Conservation (phyloP, 1,140 invertebrate species). For the Harlomillsia oculata region DNA sequence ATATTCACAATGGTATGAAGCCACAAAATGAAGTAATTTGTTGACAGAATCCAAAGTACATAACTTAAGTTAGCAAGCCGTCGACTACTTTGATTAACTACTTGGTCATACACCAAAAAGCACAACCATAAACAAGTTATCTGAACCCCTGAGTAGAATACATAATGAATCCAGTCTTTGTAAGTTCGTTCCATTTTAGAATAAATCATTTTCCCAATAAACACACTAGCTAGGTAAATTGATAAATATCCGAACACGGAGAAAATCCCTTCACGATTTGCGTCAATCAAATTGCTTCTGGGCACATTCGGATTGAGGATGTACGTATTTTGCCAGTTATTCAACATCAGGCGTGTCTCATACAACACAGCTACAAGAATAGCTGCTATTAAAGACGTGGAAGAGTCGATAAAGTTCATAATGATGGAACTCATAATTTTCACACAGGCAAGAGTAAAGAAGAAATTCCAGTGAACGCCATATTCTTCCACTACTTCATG, state of each 20-base stretch:
- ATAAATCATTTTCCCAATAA: conserved; percentile 53
- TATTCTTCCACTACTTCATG: conserved; percentile 82
- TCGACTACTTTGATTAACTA: conserved; percentile 49
- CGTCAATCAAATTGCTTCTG: conserved; percentile 54
- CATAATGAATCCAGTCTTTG: conserved; percentile 38
- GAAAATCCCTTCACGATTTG: conserved; percentile 82
- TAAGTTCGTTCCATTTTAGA: conserved; percentile 35
- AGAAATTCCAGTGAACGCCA: conserved; percentile 95
- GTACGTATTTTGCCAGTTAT: conserved; percentile 46
- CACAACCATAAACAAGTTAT: conserved; percentile 44
- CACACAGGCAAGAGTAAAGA: conserved; percentile 75
- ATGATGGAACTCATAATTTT: conserved; percentile 60
- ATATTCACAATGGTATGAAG: conserved; percentile 10
- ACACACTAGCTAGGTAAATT: conserved; percentile 65
- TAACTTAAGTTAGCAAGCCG: conserved; percentile 68
- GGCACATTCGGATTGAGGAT: conserved; percentile 51
- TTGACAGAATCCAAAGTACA: conserved; percentile 57
- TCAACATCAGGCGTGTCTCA: conserved; percentile 53
- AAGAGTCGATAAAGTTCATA: conserved; percentile 43
- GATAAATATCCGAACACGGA: conserved; percentile 73
- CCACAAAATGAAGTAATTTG: conserved; percentile 23
- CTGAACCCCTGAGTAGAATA: conserved; percentile 40
- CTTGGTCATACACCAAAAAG: conserved; percentile 44
- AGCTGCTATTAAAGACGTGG: conserved; percentile 44
- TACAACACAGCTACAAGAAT: conserved; percentile 53